phyloP scores from a whole-genome alignment of 1,140 invertebrate genomes.

The Lepeophtheirus salmonis region DNA sequence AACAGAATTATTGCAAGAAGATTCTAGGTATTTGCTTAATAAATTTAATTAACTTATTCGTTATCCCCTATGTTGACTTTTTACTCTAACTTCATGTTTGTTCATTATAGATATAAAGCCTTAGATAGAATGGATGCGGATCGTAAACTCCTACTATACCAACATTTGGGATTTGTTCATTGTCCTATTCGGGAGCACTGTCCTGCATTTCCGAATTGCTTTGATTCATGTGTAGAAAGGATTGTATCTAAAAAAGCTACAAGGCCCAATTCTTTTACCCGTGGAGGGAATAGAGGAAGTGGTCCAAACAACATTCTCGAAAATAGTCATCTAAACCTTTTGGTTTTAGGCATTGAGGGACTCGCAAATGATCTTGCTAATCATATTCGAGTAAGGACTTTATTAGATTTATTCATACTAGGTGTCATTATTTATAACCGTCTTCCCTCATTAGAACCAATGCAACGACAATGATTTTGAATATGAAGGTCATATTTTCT shows the following conservation, averaged over 20 bases:
- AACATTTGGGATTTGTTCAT: slow-evolving; percentile 87
- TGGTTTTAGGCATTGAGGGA: slow-evolving; percentile 49
- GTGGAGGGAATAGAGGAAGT: background rate
- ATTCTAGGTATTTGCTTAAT: slow-evolving; percentile 28
- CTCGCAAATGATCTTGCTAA: slow-evolving; percentile 54
- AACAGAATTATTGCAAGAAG: slow-evolving; percentile 70
- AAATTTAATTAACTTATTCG: background rate
- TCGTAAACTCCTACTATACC: slow-evolving; percentile 74
- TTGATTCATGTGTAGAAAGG: slow-evolving; percentile 62
- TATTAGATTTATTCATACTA: no score
- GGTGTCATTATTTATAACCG: no score
- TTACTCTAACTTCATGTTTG: slow-evolving; percentile 3
- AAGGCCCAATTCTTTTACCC: slow-evolving; percentile 3
- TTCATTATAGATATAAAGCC: slow-evolving; percentile 53
- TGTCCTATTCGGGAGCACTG: slow-evolving; percentile 84
- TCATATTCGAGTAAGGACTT: slow-evolving; percentile 49
- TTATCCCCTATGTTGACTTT: background rate
- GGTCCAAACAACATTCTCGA: slow-evolving; percentile 4
- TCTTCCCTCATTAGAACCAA: no score
- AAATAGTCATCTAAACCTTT: slow-evolving; percentile 27
- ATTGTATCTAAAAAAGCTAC: slow-evolving; percentile 48
- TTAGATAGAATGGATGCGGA: slow-evolving; percentile 83
- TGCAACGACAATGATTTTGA: slow-evolving; percentile 66
- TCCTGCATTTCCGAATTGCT: slow-evolving; percentile 68
- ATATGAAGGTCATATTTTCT: slow-evolving; percentile 60